Percentiles rank a stretch among this genome's conserved stretches.
Conservation (phyloP, 1,140 invertebrate species). For the Heterodera carotae region DNA sequence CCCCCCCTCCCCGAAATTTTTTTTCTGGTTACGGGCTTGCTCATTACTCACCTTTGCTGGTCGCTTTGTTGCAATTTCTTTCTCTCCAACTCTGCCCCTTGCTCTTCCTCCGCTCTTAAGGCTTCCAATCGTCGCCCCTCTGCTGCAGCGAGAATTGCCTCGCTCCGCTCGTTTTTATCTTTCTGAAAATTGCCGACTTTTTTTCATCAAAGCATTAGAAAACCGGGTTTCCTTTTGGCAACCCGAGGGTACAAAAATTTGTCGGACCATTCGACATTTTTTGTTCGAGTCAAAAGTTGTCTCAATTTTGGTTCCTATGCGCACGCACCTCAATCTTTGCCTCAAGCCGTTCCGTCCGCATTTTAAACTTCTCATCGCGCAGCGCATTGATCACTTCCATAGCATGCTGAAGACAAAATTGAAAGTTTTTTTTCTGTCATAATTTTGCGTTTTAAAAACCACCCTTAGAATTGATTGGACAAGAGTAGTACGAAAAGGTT, state of each 20-base stretch:
- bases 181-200: neutral
- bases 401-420: neutral
- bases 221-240: too few species aligned
- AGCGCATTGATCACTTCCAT: neutral
- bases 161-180: neutral
- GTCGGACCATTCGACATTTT: too few species aligned
- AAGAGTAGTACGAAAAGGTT: too few species aligned
- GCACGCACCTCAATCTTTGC: neutral
- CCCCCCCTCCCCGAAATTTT: too few species aligned
- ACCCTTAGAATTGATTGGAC: too few species aligned
- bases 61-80: neutral
- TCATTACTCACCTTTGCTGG: neutral
- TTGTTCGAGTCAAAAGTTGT: too few species aligned
- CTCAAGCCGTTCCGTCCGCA: neutral
- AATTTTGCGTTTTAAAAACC: too few species aligned
- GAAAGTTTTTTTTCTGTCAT: neutral
- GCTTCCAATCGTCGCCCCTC: neutral
- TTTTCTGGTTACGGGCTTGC: too few species aligned
- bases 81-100: neutral
- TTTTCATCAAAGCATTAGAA: too few species aligned
- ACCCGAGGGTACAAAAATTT: too few species aligned
- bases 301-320: neutral
- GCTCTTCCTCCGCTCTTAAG: neutral
- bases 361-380: neutral
- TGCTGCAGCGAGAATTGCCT: neutral